Evolutionary conservation across 2,888 invertebrate genomes (phyloP), one percentile per base, ranked within the genome.

Genomic region (Ypsolopha scabrella): DNA sequence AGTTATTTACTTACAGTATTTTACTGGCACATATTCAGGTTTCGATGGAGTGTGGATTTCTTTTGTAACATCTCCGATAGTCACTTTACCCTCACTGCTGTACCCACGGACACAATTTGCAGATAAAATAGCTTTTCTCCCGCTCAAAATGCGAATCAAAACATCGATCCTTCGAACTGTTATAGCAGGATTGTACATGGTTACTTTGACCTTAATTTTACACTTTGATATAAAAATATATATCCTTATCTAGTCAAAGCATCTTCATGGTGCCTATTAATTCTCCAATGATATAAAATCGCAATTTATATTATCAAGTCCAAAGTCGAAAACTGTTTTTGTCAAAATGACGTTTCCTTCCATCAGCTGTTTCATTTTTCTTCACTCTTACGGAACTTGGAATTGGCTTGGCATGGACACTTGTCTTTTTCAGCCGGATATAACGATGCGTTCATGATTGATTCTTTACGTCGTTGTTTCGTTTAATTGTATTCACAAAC

Each of bases 11-110:
- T 92, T 87, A 95, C 94, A 85, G 71, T 94, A 95, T 63, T 92
- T 91, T 62, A 88, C 82, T 7, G 98, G 97, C n/a, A 98, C 94
- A 70, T 93, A 90, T 85, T 96, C 93, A 2, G 91, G 90, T 68
- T 90, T 88, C 62, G 89, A 90, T 0, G 94, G 90, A 46, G 75
- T 66, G 53, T 65, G 64, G 9, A 87, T 64, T 41, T 87, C 86
- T 71, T 92, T 93, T 38, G 89, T 88, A 57, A 94, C 90, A 77
- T 92, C 91, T 59, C 93, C 94, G 60, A 95, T 93, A 39, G 90
- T 90, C 47, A 94, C 90, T 71, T 83, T 88, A 59, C 87, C 88
- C 53, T 81, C 75, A 55, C 80, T 81, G 47, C 87, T 75, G 60
- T 78, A 86, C 6, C 75, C 78, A 58, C 86, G 70, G 8, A 87